Conservation (phyloP, 1,140 invertebrate species). For the Periplaneta americana region DNA sequence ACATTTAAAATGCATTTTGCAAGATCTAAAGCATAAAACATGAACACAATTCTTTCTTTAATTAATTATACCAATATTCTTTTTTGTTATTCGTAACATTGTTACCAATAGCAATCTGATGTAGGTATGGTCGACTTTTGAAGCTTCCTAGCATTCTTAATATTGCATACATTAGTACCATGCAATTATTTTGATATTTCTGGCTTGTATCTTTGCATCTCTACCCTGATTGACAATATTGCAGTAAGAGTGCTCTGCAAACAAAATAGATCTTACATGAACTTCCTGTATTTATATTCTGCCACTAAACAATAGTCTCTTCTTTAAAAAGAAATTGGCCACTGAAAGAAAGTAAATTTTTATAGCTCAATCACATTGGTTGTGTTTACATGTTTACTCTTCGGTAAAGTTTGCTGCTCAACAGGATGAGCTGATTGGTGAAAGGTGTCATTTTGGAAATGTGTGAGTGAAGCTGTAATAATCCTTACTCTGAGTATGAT, state of each 20-base stretch:
- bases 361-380: background rate
- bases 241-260: background rate
- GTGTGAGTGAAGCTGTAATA: background rate
- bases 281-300: background rate
- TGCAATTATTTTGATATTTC: background rate
- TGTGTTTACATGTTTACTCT: background rate
- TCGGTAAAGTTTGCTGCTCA: background rate
- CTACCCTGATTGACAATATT: background rate
- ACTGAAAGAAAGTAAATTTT: background rate
- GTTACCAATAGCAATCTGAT: background rate
- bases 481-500: background rate
- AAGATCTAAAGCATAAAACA: background rate
- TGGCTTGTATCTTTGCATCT: background rate
- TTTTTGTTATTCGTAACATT: background rate
- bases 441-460: background rate
- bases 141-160: background rate
- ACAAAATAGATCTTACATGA: background rate
- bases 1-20: background rate
- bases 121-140: background rate
- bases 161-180: background rate
- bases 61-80: background rate
- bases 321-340: background rate
- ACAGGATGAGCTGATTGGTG: background rate
- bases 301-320: background rate
- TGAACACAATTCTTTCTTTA: background rate